These are phyloP conservation scores for Cephus rjabovi DNA, from an alignment of 2,888 invertebrate species.

Conservation along the genomic window DNA sequence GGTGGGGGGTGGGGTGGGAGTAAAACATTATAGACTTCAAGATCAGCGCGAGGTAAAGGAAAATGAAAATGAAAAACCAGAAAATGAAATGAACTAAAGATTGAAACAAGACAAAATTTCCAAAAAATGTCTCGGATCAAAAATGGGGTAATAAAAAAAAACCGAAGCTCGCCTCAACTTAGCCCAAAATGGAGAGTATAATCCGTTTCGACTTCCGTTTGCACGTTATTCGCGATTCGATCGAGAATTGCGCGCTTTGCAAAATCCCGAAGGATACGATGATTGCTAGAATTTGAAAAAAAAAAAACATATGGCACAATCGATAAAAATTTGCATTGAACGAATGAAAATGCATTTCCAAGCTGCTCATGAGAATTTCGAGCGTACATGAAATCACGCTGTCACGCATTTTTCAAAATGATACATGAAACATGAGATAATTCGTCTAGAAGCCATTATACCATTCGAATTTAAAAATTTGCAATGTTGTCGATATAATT, in stretches of 20 bases:
- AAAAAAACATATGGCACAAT: not conserved
- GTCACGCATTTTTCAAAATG: not conserved
- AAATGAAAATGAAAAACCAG: constrained; percentile 9
- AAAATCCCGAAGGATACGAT: not conserved
- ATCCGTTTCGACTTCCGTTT: not conserved
- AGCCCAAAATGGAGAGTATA: constrained; percentile 11
- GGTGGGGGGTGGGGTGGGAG: constrained; percentile 21
- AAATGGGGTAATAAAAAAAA: constrained; percentile 37
- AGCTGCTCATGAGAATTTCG: not conserved
- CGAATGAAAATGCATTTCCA: not conserved
- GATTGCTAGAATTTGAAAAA: not conserved
- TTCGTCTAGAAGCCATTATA: not conserved
- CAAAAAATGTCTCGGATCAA: constrained; percentile 36
- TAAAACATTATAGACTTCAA: constrained; percentile 22
- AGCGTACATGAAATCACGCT: not conserved
- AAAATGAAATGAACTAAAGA: constrained; percentile 2
- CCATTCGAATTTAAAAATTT: constrained; percentile 28
- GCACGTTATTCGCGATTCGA: not conserved
- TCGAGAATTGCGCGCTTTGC: constrained; percentile 1
- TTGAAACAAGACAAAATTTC: not conserved
- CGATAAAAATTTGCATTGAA: not conserved
- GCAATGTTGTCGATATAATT: constrained; percentile 32
- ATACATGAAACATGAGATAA: not conserved
- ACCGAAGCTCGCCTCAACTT: constrained; percentile 17
- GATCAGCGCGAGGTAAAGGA: not conserved